These are phyloP conservation scores for Prinia subflava DNA, from an alignment of 2,113 vertebrate genomes.

Conservation along the genomic window DNA sequence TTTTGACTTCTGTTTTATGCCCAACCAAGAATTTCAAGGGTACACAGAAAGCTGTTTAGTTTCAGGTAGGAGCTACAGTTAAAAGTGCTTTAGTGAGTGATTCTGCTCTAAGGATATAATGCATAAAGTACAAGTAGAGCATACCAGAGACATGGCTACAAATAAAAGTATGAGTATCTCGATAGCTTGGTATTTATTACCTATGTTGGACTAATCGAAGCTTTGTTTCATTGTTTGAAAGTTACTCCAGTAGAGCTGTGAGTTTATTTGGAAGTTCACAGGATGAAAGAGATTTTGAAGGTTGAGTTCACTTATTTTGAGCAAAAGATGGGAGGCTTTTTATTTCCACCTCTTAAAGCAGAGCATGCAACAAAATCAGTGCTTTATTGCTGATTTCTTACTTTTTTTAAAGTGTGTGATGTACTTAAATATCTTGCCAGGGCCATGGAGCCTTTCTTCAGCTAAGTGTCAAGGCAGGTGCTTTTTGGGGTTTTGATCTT, in stretches of 20 bases:
- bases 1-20: background rate
- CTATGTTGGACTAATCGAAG: background rate
- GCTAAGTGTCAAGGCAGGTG: background rate
- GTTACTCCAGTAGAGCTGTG: background rate
- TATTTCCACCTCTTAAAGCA: background rate
- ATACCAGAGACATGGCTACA: background rate
- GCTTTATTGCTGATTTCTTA: background rate
- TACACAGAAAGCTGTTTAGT: background rate
- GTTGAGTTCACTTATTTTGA: background rate
- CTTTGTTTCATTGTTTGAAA: background rate
- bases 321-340: background rate
- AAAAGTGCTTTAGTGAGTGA: background rate
- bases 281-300: background rate
- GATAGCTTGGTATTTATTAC: background rate
- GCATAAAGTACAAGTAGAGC: background rate
- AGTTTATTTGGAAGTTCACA: background rate
- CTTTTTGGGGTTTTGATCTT: background rate
- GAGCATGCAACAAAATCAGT: background rate
- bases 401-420: background rate
- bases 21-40: background rate
- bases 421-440: background rate
- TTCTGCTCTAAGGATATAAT: background rate
- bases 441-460: background rate
- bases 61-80: background rate
- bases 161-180: background rate